Conservation (phyloP, 1,140 invertebrate species). For the Lucilia cuprina region DNA sequence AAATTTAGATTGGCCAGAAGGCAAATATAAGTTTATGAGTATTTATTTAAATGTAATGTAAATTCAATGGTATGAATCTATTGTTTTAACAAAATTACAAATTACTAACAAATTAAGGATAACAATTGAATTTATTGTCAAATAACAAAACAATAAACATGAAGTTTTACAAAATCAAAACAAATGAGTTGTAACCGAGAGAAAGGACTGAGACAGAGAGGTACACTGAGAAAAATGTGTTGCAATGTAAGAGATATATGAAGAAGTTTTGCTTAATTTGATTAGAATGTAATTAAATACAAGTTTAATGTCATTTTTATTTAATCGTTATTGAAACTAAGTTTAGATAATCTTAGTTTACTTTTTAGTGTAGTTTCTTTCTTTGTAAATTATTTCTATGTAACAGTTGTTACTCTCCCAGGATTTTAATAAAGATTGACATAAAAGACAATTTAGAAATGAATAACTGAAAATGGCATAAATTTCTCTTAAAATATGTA, state of each 20-base stretch:
- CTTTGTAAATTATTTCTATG: neutral
- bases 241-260: too few relatives aligned
- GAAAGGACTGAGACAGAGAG: neutral
- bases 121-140: constrained; percentile 8
- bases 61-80: neutral
- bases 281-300: too few relatives aligned
- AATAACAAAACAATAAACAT: constrained; percentile 9
- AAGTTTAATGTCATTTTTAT: too few relatives aligned
- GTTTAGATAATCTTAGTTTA: neutral
- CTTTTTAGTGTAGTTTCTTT: neutral
- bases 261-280: too few relatives aligned
- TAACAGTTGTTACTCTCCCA: neutral
- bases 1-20: neutral
- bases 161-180: neutral
- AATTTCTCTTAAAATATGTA: neutral
- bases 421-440: neutral
- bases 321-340: too few relatives aligned
- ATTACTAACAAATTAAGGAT: constrained; percentile 15
- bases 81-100: constrained; percentile 12
- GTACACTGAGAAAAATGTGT: neutral
- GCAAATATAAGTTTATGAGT: neutral
- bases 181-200: neutral
- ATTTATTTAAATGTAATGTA: too few relatives aligned
- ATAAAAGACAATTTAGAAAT: neutral
- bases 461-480: neutral